phyloP scores from a whole-genome alignment of 1,140 invertebrate species.

The Vanessa tameamea region DNA sequence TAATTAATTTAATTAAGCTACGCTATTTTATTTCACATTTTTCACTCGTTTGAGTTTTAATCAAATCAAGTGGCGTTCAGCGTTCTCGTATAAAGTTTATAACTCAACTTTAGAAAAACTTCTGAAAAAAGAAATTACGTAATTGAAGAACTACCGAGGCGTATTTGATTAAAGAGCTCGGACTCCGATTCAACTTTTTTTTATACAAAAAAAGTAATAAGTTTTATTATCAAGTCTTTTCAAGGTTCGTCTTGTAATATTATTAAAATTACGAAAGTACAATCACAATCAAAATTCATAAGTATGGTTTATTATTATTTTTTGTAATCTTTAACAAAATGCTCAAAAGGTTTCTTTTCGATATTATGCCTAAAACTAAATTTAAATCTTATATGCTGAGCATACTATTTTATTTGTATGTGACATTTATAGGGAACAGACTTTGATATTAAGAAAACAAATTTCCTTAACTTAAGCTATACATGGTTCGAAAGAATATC shows the following conservation, averaged over 20 bases:
- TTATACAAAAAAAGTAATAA: constrained; percentile 1
- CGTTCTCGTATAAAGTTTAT: constrained; percentile 14
- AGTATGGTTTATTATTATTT: too few relatives aligned
- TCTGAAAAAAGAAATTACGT: constrained; percentile 9
- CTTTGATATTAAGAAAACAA: not conserved
- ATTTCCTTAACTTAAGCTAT: constrained; percentile 85
- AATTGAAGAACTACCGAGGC: constrained; percentile 15
- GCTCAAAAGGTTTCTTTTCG: too few relatives aligned
- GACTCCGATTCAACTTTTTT: constrained; percentile 4
- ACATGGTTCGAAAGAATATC: constrained; percentile 99
- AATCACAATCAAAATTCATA: not conserved
- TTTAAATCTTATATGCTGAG: too few relatives aligned
- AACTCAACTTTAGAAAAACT: constrained; percentile 3
- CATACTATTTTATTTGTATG: too few relatives aligned
- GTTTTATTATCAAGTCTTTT: constrained; percentile 11
- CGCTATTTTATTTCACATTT: constrained; percentile 18
- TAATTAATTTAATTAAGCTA: constrained; percentile 23
- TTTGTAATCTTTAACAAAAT: too few relatives aligned
- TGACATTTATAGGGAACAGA: too few relatives aligned
- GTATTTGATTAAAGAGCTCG: constrained; percentile 13
- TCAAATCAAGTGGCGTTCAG: constrained; percentile 11
- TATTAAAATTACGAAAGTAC: not conserved
- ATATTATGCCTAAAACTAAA: too few relatives aligned
- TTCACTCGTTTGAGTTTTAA: constrained; percentile 8
- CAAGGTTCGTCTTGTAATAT: not conserved